Percentiles rank a stretch among this genome's conserved stretches.
Conservation (phyloP, 2,797 vertebrate species). For the Hemibagrus guttatus region DNA sequence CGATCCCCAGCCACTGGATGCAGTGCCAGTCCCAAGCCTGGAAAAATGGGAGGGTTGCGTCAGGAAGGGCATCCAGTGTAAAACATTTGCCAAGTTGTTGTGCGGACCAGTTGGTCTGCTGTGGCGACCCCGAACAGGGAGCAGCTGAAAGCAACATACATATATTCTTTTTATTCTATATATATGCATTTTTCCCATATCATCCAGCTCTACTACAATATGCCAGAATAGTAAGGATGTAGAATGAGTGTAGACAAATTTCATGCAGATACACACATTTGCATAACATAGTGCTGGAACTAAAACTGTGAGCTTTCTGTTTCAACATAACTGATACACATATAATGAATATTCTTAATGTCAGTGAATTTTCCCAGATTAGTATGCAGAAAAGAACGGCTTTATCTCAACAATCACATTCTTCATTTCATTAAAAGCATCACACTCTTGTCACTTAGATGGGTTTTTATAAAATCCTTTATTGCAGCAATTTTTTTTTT, state of each 20-base stretch:
- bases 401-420: background rate
- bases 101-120: no score
- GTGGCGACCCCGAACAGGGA: no score
- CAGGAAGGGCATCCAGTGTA: no score
- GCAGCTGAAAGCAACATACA: no score
- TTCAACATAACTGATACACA: background rate
- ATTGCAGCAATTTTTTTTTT: background rate
- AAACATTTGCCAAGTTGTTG: no score
- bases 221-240: background rate
- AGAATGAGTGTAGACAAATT: background rate
- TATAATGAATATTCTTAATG: slow-evolving; percentile 2
- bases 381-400: background rate
- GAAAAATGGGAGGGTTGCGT: no score
- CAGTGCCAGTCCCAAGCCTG: no score
- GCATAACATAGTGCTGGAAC: background rate
- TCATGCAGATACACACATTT: background rate
- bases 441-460: background rate
- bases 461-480: background rate
- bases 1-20: no score
- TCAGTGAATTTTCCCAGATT: background rate
- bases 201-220: background rate
- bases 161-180: no score
- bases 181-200: background rate
- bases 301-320: background rate
- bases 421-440: background rate